These are phyloP conservation scores for Entosphenus tridentatus DNA, from an alignment of 2,113 vertebrate species.

Conservation along the genomic window DNA sequence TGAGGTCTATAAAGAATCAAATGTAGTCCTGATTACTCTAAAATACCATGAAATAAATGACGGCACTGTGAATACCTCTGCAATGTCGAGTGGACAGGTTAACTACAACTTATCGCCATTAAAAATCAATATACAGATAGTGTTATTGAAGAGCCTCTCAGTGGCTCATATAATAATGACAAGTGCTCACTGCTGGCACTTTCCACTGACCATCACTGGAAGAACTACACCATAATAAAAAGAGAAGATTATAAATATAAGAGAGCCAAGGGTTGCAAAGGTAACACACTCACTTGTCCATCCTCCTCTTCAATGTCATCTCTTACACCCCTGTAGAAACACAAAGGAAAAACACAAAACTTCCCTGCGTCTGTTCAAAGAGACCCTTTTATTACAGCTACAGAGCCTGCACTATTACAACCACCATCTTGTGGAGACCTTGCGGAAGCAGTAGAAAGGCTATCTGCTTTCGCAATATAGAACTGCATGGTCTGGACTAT, in stretches of 20 bases:
- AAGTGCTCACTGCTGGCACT: too few species aligned
- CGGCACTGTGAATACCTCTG: not conserved
- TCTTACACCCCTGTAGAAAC: conserved; percentile 98
- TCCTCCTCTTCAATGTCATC: conserved; percentile 99
- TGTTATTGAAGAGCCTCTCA: too few species aligned
- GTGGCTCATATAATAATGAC: too few species aligned
- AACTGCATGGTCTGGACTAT: too few species aligned
- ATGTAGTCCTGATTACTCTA: not conserved
- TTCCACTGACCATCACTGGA: conserved; percentile 9
- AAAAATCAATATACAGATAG: not conserved
- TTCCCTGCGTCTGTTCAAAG: conserved; percentile 92
- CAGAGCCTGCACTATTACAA: conserved; percentile 40
- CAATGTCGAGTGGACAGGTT: not conserved
- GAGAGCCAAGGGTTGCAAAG: conserved; percentile 11
- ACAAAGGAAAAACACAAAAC: conserved; percentile 97
- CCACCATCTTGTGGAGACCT: conserved; percentile 10
- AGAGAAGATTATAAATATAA: conserved; percentile 11
- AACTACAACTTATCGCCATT: not conserved
- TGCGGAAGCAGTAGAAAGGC: too few species aligned
- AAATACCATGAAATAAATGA: conserved; percentile 15
- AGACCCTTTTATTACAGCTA: conserved; percentile 13
- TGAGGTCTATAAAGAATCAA: not conserved
- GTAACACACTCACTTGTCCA: conserved; percentile 93
- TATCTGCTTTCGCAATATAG: too few species aligned
- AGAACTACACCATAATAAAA: conserved; percentile 13